A percentile compares a stretch with the other conserved stretches of the same genome.
Conservation (phyloP, 2,888 invertebrate species). For the Dolichopus griseipennis region DNA sequence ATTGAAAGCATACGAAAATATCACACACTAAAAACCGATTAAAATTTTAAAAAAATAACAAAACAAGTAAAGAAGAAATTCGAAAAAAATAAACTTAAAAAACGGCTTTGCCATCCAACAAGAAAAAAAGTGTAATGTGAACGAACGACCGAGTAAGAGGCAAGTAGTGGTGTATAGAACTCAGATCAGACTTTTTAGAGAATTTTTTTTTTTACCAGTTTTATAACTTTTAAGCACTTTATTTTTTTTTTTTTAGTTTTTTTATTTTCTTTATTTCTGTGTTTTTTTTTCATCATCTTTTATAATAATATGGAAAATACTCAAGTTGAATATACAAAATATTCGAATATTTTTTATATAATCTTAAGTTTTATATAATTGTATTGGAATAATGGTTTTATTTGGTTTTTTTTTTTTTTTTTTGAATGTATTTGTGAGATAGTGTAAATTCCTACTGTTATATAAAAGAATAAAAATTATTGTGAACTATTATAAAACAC, state of each 20-base stretch:
- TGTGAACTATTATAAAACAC: too few species aligned
- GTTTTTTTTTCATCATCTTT: not conserved
- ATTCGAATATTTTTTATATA: too few species aligned
- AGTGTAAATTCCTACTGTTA: too few species aligned
- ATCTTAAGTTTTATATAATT: too few species aligned
- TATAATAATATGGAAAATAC: not conserved
- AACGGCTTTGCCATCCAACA: conserved; percentile 4
- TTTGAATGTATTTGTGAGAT: too few species aligned
- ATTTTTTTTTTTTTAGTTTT: not conserved
- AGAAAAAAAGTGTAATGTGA: conserved; percentile 21
- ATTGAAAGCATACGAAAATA: not conserved
- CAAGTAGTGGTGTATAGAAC: conserved; percentile 19
- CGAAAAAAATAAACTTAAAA: not conserved
- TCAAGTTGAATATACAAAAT: not conserved
- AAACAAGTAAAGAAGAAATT: too few species aligned
- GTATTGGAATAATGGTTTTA: too few species aligned
- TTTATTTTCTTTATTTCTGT: too few species aligned
- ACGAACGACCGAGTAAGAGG: conserved; percentile 25
- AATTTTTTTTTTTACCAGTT: conserved; percentile 5
- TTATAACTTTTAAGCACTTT: conserved; percentile 7
- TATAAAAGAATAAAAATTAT: too few species aligned
- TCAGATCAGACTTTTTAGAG: conserved; percentile 19
- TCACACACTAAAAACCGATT: not conserved
- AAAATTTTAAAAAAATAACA: not conserved
- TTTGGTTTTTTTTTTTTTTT: too few species aligned